Evolutionary conservation across 2,113 vertebrate genomes (phyloP).

Genomic region (Carassius gibelio): DNA sequence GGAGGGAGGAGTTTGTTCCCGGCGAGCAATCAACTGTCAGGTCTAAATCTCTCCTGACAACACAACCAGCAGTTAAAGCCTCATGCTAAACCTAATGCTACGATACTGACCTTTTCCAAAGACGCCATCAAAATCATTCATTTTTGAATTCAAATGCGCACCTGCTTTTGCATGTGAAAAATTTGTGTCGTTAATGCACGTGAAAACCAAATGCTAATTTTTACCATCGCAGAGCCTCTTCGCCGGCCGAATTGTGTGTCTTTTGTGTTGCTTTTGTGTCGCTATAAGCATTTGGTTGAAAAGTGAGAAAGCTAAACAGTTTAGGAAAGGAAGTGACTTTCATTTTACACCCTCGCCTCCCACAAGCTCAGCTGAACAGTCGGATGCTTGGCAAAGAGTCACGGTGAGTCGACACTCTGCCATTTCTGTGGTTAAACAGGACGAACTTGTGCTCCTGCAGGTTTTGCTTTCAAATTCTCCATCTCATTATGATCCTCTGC

Average conservation of each 20-base stretch:
- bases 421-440: constrained; percentile 26
- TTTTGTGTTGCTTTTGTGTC: not conserved
- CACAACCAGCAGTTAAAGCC: constrained; percentile 69
- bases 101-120: constrained; percentile 63
- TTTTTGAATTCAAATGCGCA: constrained; percentile 46
- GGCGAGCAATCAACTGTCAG: constrained; percentile 76
- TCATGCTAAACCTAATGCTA: constrained; percentile 71
- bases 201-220: not conserved
- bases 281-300: not conserved
- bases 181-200: not conserved
- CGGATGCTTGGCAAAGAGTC: constrained; percentile 15
- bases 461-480: not conserved
- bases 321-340: constrained; percentile 36
- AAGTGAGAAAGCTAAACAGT: not conserved
- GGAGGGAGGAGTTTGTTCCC: constrained; percentile 68
- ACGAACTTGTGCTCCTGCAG: not conserved
- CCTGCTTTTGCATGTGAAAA: constrained; percentile 39
- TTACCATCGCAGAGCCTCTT: not conserved
- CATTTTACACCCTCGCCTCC: not conserved
- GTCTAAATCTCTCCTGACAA: constrained; percentile 71
- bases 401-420: not conserved
- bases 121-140: constrained; percentile 57
- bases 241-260: not conserved
- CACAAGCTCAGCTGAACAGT: not conserved
- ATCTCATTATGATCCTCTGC: not conserved